These are phyloP conservation scores for Phoebastria nigripes DNA, from an alignment of 2,797 vertebrate species.

Conservation along the genomic window DNA sequence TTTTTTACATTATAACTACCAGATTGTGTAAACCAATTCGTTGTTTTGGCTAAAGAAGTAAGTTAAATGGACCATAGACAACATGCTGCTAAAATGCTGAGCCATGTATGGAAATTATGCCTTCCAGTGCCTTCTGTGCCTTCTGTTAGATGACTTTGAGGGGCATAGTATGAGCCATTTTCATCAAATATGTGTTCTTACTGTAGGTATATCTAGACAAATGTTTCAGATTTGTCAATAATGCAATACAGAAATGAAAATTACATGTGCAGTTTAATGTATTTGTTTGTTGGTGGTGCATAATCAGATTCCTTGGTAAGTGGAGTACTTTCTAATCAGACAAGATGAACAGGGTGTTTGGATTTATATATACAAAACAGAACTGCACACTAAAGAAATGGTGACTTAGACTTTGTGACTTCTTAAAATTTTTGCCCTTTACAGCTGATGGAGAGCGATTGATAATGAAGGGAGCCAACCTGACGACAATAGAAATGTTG, in stretches of 20 bases:
- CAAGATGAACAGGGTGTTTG: neutral
- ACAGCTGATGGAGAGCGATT: constrained; percentile 85
- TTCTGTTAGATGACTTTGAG: neutral
- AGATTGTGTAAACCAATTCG: neutral
- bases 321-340: neutral
- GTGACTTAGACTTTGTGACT: neutral
- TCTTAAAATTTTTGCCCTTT: neutral
- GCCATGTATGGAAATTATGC: neutral
- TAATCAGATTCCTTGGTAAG: neutral
- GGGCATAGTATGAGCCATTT: neutral
- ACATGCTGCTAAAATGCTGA: neutral
- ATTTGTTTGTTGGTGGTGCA: neutral
- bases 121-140: neutral
- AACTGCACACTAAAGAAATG: neutral
- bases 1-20: neutral
- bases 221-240: neutral
- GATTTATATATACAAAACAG: neutral
- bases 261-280: neutral
- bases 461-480: constrained; percentile 83
- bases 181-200: neutral
- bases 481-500: constrained; percentile 83
- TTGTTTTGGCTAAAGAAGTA: neutral
- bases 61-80: neutral
- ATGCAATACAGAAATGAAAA: neutral
- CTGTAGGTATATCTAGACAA: neutral